Evolutionary conservation across 2,888 invertebrate species (phyloP).

Genomic region (Gandaritis pyraliata): DNA sequence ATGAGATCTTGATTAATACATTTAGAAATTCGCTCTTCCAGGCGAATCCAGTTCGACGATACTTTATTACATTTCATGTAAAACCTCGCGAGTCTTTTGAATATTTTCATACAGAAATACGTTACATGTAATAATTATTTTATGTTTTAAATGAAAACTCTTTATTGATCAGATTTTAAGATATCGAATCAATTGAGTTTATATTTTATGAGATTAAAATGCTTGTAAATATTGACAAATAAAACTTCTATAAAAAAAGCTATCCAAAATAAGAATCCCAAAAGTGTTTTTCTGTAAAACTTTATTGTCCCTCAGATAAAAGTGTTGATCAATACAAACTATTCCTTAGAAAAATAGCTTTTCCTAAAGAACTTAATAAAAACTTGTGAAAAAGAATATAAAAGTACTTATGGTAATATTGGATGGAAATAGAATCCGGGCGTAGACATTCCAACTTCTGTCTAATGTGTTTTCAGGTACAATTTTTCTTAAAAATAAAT

Average conservation of each 20-base stretch:
- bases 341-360: conserved; percentile 49
- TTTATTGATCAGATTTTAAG: too few relatives aligned
- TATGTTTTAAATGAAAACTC: too few relatives aligned
- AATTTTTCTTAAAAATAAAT: conserved; percentile 32
- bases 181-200: neutral
- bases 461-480: conserved; percentile 49
- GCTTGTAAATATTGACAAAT: neutral
- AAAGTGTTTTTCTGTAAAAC: conserved; percentile 57
- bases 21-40: conserved; percentile 28
- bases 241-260: neutral
- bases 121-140: too few relatives aligned
- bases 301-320: conserved; percentile 41
- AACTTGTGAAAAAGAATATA: conserved; percentile 43
- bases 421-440: conserved; percentile 39
- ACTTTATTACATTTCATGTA: conserved; percentile 30
- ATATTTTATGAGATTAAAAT: too few relatives aligned
- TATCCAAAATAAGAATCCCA: conserved; percentile 54
- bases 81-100: conserved; percentile 14
- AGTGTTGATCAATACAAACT: conserved; percentile 43
- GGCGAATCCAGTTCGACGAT: conserved; percentile 26
- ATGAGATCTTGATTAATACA: conserved; percentile 32
- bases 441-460: conserved; percentile 43
- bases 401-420: conserved; percentile 50
- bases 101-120: neutral
- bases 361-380: conserved; percentile 45